Evolutionary conservation across 1,140 invertebrate species (phyloP), one percentile per base, ranked within the genome.

Genomic region (Tigriopus japonicus): DNA sequence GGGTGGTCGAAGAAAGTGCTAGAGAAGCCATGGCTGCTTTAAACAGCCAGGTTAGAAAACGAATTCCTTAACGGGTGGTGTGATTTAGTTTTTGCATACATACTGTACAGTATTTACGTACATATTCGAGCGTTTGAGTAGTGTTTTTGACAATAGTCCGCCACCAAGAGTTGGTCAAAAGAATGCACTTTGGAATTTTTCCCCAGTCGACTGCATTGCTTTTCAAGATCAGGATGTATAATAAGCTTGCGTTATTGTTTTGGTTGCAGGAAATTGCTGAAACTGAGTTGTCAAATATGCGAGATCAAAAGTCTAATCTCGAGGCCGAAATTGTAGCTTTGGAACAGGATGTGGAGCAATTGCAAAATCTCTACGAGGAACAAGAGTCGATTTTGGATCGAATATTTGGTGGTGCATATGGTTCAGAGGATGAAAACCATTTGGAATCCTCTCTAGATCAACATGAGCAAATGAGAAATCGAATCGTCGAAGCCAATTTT

Each of bases 361-460:
- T 77, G 15, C 67, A 73, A 51, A 67, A 69, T 24, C 64, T 77
- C 0, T 73, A 73, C 60, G 67, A 72, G 52, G 70, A 75, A 62
- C 70, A 75, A 61, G 76, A 77, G 54, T 63, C 68, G 17, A 64
- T 77, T 51, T 62, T 77, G 56, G 68, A 75, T 76, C 65, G 68
- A 70, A 66, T 78, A n/a, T 78, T 78, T 64, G 71, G 70, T 35
- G 73, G 75, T 0, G 66, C 69, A 23, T 77, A 77, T 66, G 76
- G 75, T 7, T 75, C 73, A 55, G 70, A 73, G 6, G 63, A 68
- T 24, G 76, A 78, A 63, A 75, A 76, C 62, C 63, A 69, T 43
- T 67, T 77, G 0, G 76, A 78, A 65, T 66, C 67, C 45, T 68
- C 76, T 62, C 65, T 73, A 10, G 75, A 78, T 56, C 64, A 69